Evolutionary conservation across 2,888 invertebrate species (phyloP).

Genomic region (Machimus rusticus): DNA sequence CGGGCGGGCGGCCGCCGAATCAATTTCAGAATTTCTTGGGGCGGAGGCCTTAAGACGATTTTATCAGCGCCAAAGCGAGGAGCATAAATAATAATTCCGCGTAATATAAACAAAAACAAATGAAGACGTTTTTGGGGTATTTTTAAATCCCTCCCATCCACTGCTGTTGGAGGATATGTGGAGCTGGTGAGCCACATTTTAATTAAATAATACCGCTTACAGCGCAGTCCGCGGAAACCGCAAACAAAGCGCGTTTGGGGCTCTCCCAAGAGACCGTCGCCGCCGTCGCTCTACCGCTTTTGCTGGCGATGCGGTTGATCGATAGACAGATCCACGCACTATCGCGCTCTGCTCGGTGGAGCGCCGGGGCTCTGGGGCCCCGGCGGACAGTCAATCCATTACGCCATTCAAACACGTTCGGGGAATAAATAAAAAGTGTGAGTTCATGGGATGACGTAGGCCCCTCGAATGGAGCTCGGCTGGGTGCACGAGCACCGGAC

Average conservation of each 20-base stretch:
- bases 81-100: neutral
- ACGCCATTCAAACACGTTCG: neutral
- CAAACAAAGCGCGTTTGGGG: neutral
- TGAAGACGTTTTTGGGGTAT: neutral
- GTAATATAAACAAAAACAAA: neutral
- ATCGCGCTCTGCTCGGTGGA: neutral
- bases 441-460: neutral
- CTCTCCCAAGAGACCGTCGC: neutral
- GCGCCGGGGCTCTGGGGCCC: neutral
- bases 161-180: neutral
- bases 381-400: neutral
- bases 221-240: neutral
- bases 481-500: neutral
- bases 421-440: neutral
- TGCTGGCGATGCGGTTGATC: neutral
- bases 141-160: neutral
- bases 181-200: neutral
- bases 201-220: neutral
- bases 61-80: neutral
- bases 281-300: neutral
- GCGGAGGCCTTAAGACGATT: neutral
- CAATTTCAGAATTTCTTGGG: neutral
- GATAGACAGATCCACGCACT: neutral
- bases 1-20: neutral
- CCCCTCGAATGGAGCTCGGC: neutral